Conservation (phyloP, 1,140 invertebrate genomes). For the Pentalonia nigronervosa region DNA sequence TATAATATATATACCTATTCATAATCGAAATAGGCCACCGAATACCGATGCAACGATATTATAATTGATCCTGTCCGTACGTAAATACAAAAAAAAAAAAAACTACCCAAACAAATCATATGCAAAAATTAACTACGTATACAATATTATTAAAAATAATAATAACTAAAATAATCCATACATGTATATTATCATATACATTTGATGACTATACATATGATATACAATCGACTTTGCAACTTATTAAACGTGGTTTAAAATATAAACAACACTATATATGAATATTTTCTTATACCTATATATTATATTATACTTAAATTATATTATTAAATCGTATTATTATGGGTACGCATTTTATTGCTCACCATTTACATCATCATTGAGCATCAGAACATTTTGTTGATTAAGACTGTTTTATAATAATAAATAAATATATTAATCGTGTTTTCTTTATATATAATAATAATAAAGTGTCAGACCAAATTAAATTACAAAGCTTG, state of each 20-base stretch:
- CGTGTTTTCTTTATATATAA: conserved; percentile 53
- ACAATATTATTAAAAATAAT: neutral
- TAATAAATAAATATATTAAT: conserved; percentile 54
- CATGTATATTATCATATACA: neutral
- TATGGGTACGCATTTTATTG: conserved; percentile 37
- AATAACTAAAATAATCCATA: neutral
- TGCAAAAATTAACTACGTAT: neutral
- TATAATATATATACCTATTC: neutral
- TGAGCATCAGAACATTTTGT: conserved; percentile 57
- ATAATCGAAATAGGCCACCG: neutral
- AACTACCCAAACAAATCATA: neutral
- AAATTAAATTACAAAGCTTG: neutral
- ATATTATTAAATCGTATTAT: conserved; percentile 34
- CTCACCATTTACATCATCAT: conserved; percentile 7
- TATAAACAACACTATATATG: neutral
- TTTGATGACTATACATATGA: neutral
- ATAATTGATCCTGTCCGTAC: neutral
- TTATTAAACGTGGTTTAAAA: conserved; percentile 39
- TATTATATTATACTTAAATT: conserved; percentile 8
- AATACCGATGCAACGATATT: neutral
- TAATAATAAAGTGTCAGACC: conserved; percentile 57
- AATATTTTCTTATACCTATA: conserved; percentile 36
- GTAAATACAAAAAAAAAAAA: neutral
- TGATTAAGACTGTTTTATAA: conserved; percentile 56
- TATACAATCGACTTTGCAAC: conserved; percentile 22